Base-by-base conservation (phyloP, 2,113 vertebrate species). In the Python bivittatus region DNA sequence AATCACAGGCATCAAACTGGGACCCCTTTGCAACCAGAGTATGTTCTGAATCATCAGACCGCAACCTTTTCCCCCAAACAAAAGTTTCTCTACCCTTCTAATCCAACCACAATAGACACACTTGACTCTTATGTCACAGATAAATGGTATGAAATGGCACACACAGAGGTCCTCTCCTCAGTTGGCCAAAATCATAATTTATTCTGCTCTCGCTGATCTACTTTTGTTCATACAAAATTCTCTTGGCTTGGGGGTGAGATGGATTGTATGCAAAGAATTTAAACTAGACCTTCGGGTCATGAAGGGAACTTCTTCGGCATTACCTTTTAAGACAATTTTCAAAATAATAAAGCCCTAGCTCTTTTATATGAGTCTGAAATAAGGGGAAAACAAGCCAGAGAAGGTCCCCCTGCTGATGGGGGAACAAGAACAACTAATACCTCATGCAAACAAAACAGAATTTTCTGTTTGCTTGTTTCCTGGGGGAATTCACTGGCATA, bases 401-500 rank as follows among this genome's bases (percentile, higher is more conserved):
- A 3, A 33, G 68, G 68, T 79, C 33, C 83, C n/a, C 23, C 33
- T 27, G 42, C 72, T n/a, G 56, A 29, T 88, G 33, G 2, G 84
- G 2, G 72, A 94, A 87, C 25, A 57, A 91, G 33, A 91, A 89
- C 27, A 89, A 56, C 4, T 12, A 53, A 12, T 0, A 0, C 86
- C 15, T 54, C 38, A 2, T n/a, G 6, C 83, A 79, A 91, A 15
- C 6, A 91, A 61, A 91, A 86, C 2, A 27, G 38, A 10, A 88
- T 53, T 94, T 33, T 27, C 57, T 88, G 27, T 84, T 88, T 95
- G 94, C 2, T 95, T 95, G 38, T 88, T 96, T 94, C 96, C 93
- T 83, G 44, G 0, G 94, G 94, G 96, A 96, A 89, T 93, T 4
- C 11, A 86, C 92, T 90, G 0, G 0, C 91, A 57, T 94, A 94